Base-by-base conservation (phyloP, 2,113 vertebrate species). In the Hystrix cristata region DNA sequence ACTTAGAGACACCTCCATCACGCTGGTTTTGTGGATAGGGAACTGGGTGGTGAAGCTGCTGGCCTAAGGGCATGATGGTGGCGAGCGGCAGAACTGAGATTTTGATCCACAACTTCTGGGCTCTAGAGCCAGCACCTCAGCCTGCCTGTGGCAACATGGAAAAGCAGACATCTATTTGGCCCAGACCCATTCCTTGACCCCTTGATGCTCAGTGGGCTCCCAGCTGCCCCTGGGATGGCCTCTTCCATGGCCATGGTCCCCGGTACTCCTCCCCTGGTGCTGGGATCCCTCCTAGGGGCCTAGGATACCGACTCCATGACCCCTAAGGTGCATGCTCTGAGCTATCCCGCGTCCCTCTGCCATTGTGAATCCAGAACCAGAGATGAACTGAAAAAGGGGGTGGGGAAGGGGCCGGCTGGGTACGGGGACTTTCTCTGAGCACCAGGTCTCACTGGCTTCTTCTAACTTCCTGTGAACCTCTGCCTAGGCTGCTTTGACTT, bases 121-220 rank as follows among this genome's bases (percentile, higher is more conserved):
- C 13, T 74, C 64, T 38, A 74, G 59, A n/a, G 11, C 23, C 38
- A 3, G 59, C 34, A 21, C 60, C 53, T 46, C 34, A 85, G 29
- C 23, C 88, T 59, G 59, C 19, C 51, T n/a, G 25, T 2, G 7
- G 18, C 10, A 21, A 13, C 84, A 29, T 10, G 46, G 64, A 65
- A 34, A 10, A 34, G 15, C 29, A 27, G 16, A 18, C 5, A 12
- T 4, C 0, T 0, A 1, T 7, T 14, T 3, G 48, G 60, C 34
- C 29, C 46, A 9, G 23, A 14, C 13, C 65, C 8, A 12, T 2
- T n/a, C 74, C 79, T 55, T 2, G 31, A 89, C 34, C 5, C 12
- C 81, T 10, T 14, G 1, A 57, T 53, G 57, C 4, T 6, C 7
- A 0, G 1, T 3, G 18, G 38, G 7, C 29, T n/a, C 6, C 5